Conservation (phyloP, 2,888 invertebrate species). For the Sphinx pinastri region DNA sequence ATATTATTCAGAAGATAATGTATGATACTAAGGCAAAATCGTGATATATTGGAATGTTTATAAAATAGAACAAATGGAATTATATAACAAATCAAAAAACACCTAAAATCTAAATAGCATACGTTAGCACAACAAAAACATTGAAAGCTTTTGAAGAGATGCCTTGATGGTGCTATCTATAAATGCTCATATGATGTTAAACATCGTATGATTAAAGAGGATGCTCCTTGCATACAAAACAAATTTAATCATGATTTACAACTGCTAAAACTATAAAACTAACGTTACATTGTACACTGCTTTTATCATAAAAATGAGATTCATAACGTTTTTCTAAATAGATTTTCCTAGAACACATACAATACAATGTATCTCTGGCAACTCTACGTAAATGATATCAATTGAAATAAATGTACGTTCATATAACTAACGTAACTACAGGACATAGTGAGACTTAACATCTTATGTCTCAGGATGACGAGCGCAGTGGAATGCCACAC, state of each 20-base stretch:
- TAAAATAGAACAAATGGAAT: no score
- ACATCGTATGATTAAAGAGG: slow-evolving; percentile 28
- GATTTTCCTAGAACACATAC: background rate
- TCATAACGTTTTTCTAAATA: background rate
- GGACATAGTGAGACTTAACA: no score
- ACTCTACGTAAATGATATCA: no score
- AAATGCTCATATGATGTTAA: slow-evolving; percentile 26
- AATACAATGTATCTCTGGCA: background rate
- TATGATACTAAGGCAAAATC: no score
- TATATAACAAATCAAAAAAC: background rate
- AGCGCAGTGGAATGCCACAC: no score
- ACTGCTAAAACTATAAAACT: slow-evolving; percentile 27
- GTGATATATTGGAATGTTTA: no score
- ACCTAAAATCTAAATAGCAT: background rate
- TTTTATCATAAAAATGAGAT: slow-evolving; percentile 26
- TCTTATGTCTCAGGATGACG: no score
- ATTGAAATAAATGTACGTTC: no score
- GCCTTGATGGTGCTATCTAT: background rate
- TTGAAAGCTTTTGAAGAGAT: slow-evolving; percentile 12
- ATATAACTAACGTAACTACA: no score
- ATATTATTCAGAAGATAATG: no score
- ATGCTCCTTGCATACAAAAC: slow-evolving; percentile 24
- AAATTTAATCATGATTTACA: slow-evolving; percentile 26
- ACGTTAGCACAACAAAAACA: background rate
- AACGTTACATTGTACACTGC: slow-evolving; percentile 25